A percentile compares a stretch with the other conserved stretches of the same genome.
Conservation (phyloP, 2,888 invertebrate species). For the Dynastes tityus region DNA sequence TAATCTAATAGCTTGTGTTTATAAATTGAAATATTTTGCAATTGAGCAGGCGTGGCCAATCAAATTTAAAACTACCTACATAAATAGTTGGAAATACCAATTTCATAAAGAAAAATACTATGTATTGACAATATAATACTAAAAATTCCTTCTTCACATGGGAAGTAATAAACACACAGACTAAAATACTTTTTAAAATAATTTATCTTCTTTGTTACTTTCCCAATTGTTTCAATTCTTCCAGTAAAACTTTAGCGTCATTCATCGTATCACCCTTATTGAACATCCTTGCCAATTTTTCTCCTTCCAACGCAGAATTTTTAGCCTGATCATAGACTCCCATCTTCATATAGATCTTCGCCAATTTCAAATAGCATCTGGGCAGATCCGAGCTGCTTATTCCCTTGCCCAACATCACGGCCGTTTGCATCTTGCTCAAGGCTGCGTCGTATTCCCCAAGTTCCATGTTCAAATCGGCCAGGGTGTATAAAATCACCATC, state of each 20-base stretch:
- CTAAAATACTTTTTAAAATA: background rate
- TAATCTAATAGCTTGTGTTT: no score
- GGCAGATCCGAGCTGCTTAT: slow-evolving; percentile 71
- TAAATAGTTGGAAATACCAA: no score
- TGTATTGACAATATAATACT: background rate
- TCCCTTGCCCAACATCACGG: slow-evolving; percentile 69
- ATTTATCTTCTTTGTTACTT: background rate
- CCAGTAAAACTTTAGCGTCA: slow-evolving; percentile 60
- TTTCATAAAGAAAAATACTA: no score
- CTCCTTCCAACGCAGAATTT: slow-evolving; percentile 66
- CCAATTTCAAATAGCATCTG: slow-evolving; percentile 68
- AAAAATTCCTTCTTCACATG: background rate
- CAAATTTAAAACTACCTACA: no score
- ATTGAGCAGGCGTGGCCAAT: no score
- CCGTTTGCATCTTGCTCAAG: slow-evolving; percentile 68
- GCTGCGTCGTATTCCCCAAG: slow-evolving; percentile 68
- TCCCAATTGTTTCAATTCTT: slow-evolving; percentile 49
- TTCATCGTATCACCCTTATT: slow-evolving; percentile 61
- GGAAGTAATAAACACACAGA: background rate
- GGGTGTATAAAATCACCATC: slow-evolving; percentile 70
- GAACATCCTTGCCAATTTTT: slow-evolving; percentile 64
- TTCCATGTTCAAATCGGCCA: slow-evolving; percentile 67
- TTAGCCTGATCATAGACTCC: slow-evolving; percentile 65
- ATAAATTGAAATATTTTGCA: no score
- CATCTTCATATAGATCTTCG: slow-evolving; percentile 67